Percentiles rank a stretch among this genome's conserved stretches.
phyloP scores from a whole-genome alignment of 2,797 vertebrate species.

The Moxostoma hubbsi region DNA sequence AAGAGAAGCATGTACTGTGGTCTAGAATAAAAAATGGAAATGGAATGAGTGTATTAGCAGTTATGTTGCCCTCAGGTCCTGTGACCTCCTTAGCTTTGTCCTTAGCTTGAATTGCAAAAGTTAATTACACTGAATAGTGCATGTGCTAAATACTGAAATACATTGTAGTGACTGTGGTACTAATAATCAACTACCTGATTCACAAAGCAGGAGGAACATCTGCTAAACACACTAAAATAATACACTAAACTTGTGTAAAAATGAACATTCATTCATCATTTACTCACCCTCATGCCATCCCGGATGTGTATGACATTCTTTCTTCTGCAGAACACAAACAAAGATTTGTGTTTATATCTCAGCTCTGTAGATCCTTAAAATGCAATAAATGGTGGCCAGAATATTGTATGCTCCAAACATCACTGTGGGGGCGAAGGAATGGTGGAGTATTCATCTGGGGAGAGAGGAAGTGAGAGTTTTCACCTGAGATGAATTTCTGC shows the following conservation, averaged over 20 bases:
- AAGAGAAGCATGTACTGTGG: background rate
- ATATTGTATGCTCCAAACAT: too few relatives aligned
- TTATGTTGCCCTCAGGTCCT: background rate
- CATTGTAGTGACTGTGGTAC: background rate
- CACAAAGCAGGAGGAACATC: background rate
- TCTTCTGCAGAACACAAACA: too few relatives aligned
- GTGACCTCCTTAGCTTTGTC: background rate
- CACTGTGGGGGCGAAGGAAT: too few relatives aligned
- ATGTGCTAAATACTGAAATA: background rate
- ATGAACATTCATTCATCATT: background rate
- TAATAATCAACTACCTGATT: background rate
- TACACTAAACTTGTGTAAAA: too few relatives aligned
- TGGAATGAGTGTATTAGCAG: constrained; percentile 1
- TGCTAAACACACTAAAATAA: background rate
- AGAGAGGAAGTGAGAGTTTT: too few relatives aligned
- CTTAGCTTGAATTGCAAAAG: background rate
- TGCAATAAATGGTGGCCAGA: background rate
- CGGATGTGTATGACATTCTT: too few relatives aligned
- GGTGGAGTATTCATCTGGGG: too few relatives aligned
- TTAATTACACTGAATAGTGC: background rate
- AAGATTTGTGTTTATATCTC: too few relatives aligned
- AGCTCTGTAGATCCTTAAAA: too few relatives aligned
- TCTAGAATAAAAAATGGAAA: background rate
- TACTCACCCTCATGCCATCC: too few relatives aligned
- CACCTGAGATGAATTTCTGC: too few relatives aligned